These are phyloP conservation scores for Halcyon malimbica DNA, from an alignment of 2,113 vertebrate genomes.

Conservation along the genomic window DNA sequence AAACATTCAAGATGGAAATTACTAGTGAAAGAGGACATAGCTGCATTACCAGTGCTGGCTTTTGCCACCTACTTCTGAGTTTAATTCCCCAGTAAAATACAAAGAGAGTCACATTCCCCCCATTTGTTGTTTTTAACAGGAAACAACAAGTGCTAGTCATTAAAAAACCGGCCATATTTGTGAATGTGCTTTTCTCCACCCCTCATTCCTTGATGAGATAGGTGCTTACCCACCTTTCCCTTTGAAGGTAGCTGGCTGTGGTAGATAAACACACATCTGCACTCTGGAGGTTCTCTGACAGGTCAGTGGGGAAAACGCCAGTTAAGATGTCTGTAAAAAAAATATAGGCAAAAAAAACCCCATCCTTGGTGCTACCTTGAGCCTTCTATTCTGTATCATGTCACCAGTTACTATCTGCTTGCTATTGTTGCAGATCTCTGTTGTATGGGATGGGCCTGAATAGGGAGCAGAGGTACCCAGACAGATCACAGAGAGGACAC, in stretches of 20 bases:
- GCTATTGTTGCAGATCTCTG: not conserved
- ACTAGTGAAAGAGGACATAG: not conserved
- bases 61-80: not conserved
- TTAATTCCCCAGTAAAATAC: not conserved
- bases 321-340: not conserved
- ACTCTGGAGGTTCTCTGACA: not conserved
- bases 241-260: slow-evolving; percentile 2
- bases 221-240: not conserved
- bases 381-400: not conserved
- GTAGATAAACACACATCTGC: slow-evolving; percentile 10
- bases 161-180: not conserved
- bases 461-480: not conserved
- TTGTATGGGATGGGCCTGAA: not conserved
- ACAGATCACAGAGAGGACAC: not conserved
- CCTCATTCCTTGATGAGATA: not conserved
- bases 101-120: not conserved
- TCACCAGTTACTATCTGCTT: not conserved
- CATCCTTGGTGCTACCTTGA: not conserved
- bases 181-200: not conserved
- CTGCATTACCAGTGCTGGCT: not conserved
- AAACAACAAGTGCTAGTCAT: not conserved
- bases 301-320: not conserved
- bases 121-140: not conserved
- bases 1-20: not conserved
- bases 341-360: accelerated